A percentile compares a stretch with the other conserved stretches of the same genome.
phyloP scores from a whole-genome alignment of 2,888 invertebrate species.

The Pomacea canaliculata region DNA sequence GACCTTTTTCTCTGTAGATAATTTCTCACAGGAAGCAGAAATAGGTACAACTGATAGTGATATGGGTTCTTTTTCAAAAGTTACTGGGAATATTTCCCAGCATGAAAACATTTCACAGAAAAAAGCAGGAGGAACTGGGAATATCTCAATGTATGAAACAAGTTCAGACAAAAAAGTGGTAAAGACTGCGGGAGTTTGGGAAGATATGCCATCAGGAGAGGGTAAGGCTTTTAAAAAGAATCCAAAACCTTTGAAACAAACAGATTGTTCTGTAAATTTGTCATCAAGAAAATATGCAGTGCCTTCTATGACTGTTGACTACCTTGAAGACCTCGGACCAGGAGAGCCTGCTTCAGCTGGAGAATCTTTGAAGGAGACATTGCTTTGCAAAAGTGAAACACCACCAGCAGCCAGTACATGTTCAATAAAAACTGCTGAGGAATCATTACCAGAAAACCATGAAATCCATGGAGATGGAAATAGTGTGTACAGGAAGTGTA shows the following conservation, averaged over 20 bases:
- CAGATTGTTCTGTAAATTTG: background rate
- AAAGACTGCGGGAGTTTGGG: background rate
- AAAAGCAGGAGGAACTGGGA: background rate
- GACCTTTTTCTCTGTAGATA: slow-evolving; percentile 9
- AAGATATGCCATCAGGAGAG: slow-evolving; percentile 11
- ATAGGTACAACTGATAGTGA: too few species aligned
- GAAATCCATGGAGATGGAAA: too few species aligned
- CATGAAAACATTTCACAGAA: background rate
- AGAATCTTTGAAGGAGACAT: background rate
- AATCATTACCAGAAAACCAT: too few species aligned
- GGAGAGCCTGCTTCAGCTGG: background rate
- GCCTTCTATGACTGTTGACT: slow-evolving; percentile 8
- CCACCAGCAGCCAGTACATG: background rate
- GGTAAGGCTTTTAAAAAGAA: background rate
- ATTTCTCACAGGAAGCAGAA: background rate
- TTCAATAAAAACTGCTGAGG: background rate
- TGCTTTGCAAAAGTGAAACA: background rate
- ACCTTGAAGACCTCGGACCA: slow-evolving; percentile 18
- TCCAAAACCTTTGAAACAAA: background rate
- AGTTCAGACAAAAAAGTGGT: background rate
- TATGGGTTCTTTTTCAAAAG: background rate
- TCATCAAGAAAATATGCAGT: background rate
- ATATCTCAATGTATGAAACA: background rate
- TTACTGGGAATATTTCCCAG: background rate
- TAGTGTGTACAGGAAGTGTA: too few species aligned